These are phyloP conservation scores for Onychostoma macrolepis DNA, from an alignment of 2,113 vertebrate species.

Conservation along the genomic window DNA sequence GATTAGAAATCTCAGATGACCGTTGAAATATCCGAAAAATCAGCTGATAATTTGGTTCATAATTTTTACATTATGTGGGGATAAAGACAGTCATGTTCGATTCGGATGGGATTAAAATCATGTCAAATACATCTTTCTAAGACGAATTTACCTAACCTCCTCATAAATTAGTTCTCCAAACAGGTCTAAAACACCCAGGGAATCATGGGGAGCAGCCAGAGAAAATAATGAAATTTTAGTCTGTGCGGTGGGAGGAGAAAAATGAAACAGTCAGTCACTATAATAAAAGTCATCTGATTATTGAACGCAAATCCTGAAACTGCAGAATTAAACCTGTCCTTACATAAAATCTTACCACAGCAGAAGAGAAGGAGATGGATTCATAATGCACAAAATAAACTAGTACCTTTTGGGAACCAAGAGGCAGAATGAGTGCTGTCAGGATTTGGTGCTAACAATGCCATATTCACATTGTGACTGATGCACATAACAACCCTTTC, in stretches of 20 bases:
- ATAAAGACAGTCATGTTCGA: neutral
- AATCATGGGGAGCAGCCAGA: neutral
- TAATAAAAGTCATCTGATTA: neutral
- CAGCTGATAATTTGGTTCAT: neutral
- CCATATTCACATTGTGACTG: neutral
- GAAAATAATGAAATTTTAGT: neutral
- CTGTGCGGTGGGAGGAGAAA: neutral
- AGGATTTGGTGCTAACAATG: neutral
- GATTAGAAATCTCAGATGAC: neutral
- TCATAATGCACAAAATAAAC: neutral
- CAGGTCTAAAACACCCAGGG: neutral
- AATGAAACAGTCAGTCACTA: slow-evolving; percentile 4
- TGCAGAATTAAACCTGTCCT: neutral
- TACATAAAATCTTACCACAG: neutral
- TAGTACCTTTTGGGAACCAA: neutral
- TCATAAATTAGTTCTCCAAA: neutral
- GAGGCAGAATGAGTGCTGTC: neutral
- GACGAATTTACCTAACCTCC: neutral
- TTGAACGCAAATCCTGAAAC: neutral
- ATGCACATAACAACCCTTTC: neutral
- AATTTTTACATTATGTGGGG: neutral
- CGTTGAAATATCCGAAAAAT: neutral
- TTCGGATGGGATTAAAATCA: neutral
- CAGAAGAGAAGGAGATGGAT: neutral
- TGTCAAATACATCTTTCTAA: neutral